A percentile compares a stretch with the other conserved stretches of the same genome.
These are phyloP conservation scores for Misgurnus anguillicaudatus DNA, from an alignment of 2,113 vertebrate species.

Conservation along the genomic window DNA sequence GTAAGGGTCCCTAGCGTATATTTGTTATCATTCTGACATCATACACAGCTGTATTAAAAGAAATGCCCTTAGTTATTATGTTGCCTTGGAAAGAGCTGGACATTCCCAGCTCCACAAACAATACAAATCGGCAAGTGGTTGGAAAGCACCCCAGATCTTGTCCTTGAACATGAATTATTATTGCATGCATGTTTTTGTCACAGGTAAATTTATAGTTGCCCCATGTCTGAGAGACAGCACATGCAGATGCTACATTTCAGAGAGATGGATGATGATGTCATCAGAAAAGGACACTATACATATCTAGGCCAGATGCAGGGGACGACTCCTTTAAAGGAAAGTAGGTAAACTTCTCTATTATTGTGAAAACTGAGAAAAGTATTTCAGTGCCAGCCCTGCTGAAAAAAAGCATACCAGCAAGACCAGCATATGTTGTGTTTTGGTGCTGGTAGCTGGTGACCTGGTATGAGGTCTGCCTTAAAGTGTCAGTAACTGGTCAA, in stretches of 20 bases:
- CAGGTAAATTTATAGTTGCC: conserved; percentile 5
- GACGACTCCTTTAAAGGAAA: conserved; percentile 47
- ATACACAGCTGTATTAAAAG: conserved; percentile 6
- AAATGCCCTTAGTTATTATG: background rate
- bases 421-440: too few species aligned
- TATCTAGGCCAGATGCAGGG: conserved; percentile 18
- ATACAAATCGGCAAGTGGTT: conserved; percentile 3
- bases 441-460: too few species aligned
- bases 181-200: background rate
- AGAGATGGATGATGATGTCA: conserved; percentile 42
- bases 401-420: too few species aligned
- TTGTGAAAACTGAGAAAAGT: background rate
- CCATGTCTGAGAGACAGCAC: background rate
- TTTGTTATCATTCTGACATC: background rate
- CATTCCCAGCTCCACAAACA: background rate
- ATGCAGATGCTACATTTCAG: conserved; percentile 1
- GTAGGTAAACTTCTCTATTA: conserved; percentile 6
- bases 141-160: background rate
- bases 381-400: background rate
- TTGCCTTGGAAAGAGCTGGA: background rate
- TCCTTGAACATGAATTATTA: conserved; percentile 4
- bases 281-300: conserved; percentile 32
- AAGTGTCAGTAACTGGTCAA: too few species aligned
- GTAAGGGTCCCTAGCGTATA: background rate
- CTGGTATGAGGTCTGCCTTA: too few species aligned